Evolutionary conservation across 2,888 invertebrate species (phyloP), one percentile per base, ranked within the genome.

Genomic region (Pyralis farinalis): DNA sequence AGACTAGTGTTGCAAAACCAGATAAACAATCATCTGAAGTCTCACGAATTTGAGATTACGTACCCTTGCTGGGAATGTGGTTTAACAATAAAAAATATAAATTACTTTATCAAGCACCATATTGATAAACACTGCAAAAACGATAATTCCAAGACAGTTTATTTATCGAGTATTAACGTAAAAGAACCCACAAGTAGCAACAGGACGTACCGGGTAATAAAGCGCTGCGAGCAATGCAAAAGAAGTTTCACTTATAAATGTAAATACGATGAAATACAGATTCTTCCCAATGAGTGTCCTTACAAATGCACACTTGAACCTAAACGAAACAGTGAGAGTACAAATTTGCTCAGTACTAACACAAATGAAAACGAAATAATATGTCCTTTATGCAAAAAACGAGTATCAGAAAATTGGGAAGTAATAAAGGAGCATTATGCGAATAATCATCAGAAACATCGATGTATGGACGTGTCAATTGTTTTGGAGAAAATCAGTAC

Each of bases 61-160:
- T 87, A 63, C 51, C 86, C 84, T 22, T 88, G 88, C 55, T 81
- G 79, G 77, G 53, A 53, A 10, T 88, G 88, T 52, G 72, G 74
- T 8, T 39, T 44, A 9, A 49, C 64, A 27, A 79, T 66, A 43
- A 60, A 67, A 29, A 59, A 71, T 32, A 56, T 72, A 8, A 34
- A 52, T 21, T 44, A 31, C 37, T 61, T 85, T 40, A 43, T 86
- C 27, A 49, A 58, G 5, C 87, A 88, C 51, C 71, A 72, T 42
- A 43, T 70, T 12, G 46, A 53, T 11, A 63, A 56, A 22, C 85
- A 84, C 47, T 55, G 50, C 27, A 47, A 54, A 34, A 43, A 33
- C 9, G 39, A 53, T 16, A 43, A 53, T 20, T 47, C 68, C 28
- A 60, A 58, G 52, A 49, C 21, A n/a, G 16, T 33, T 25, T 33